Percentiles rank a stretch among this genome's conserved stretches.
These are phyloP conservation scores for Isaurus tuberculatus DNA, from an alignment of 92 coral and sea anemone genomes.

Conservation along the genomic window DNA sequence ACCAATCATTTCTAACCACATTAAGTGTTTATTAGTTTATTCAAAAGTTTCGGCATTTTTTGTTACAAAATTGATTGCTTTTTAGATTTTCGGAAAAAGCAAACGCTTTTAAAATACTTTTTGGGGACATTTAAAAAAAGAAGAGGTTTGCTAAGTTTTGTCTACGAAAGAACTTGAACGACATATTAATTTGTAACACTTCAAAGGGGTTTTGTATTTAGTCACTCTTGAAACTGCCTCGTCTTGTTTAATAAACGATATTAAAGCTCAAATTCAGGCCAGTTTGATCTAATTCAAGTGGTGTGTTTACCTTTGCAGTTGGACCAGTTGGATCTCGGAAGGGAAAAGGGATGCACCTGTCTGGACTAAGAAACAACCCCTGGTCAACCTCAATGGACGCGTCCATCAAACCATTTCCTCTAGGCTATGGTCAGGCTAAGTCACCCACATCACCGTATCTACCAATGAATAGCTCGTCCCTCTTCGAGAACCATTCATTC, in stretches of 20 bases:
- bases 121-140: no score
- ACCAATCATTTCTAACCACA: not conserved
- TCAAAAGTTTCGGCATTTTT: no score
- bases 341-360: slow-evolving; percentile 48
- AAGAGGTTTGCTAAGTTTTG: no score
- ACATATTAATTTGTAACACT: no score
- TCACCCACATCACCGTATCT: slow-evolving; percentile 49
- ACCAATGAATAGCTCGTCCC: slow-evolving; percentile 67
- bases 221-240: no score
- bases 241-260: no score
- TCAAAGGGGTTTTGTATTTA: no score
- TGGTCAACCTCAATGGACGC: slow-evolving; percentile 78
- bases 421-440: slow-evolving; percentile 46
- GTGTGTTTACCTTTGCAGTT: slow-evolving; percentile 18
- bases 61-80: no score
- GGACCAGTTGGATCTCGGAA: slow-evolving; percentile 61
- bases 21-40: no score
- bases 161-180: no score
- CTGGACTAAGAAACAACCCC: slow-evolving; percentile 69
- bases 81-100: no score
- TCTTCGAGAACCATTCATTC: slow-evolving; percentile 73
- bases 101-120: no score
- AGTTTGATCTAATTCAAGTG: not conserved
- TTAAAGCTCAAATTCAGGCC: not conserved
- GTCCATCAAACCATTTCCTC: slow-evolving; percentile 53